Conservation (phyloP, 2,113 vertebrate genomes). For the Grantiella picta region DNA sequence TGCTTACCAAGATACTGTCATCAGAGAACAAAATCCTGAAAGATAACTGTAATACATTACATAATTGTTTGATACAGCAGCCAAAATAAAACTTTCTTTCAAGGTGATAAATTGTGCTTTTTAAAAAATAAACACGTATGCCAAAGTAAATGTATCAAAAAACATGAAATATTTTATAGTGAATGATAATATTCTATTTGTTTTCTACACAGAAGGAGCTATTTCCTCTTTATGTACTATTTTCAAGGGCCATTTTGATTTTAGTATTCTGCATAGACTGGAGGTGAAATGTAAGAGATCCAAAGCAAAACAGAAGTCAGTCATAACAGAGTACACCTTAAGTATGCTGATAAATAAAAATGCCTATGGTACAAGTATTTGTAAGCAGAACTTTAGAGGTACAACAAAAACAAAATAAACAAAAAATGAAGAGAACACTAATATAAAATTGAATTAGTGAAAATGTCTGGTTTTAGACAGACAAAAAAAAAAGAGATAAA, state of each 20-base stretch:
- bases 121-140: not conserved
- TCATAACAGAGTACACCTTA: not conserved
- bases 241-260: not conserved
- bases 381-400: not conserved
- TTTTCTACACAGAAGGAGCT: not conserved
- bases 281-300: not conserved
- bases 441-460: not conserved
- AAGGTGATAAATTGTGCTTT: not conserved
- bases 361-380: not conserved
- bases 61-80: not conserved
- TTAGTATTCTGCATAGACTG: not conserved
- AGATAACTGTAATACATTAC: not conserved
- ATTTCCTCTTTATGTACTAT: not conserved
- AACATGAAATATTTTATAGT: not conserved
- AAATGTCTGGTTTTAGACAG: not conserved
- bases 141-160: not conserved
- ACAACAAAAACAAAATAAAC: not conserved
- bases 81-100: not conserved
- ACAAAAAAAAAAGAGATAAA: not conserved
- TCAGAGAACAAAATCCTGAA: not conserved
- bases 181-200: not conserved
- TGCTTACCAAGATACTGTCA: not conserved
- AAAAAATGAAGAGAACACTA: rapidly evolving
- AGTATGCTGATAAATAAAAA: not conserved
- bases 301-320: not conserved